A percentile compares a stretch with the other conserved stretches of the same genome.
These are phyloP conservation scores for Acrobeloides nanus DNA, from an alignment of 2,888 invertebrate genomes.

Conservation along the genomic window DNA sequence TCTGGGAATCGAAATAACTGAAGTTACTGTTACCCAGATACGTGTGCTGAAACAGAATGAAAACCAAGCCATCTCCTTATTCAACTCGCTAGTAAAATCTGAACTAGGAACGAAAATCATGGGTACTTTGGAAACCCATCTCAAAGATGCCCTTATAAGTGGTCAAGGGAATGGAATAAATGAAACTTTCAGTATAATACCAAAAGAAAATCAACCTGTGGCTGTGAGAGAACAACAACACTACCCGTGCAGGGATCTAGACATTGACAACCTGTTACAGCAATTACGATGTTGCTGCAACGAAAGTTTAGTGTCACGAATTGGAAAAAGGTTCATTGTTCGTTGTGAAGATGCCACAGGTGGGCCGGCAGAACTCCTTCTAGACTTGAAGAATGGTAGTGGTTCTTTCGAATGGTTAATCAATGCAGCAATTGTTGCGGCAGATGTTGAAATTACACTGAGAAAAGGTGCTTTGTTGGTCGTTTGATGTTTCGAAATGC, in stretches of 20 bases:
- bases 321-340: slow-evolving; percentile 22
- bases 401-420: slow-evolving; percentile 12
- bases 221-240: too few species aligned
- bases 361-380: slow-evolving; percentile 11
- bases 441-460: too few species aligned
- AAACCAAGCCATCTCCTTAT: slow-evolving; percentile 32
- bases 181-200: neutral
- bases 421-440: too few species aligned
- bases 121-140: slow-evolving; percentile 8
- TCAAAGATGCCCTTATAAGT: neutral
- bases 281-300: slow-evolving; percentile 23
- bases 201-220: too few species aligned
- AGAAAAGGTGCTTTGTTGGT: too few species aligned
- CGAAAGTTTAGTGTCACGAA: slow-evolving; percentile 17
- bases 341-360: slow-evolving; percentile 15
- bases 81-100: slow-evolving; percentile 14
- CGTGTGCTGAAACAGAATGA: slow-evolving; percentile 42
- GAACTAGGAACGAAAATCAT: slow-evolving; percentile 17
- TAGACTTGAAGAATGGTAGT: slow-evolving; percentile 15
- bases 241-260: too few species aligned
- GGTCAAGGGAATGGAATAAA: too few species aligned
- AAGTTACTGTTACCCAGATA: slow-evolving; percentile 54
- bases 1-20: slow-evolving; percentile 55
- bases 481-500: too few species aligned
- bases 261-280: slow-evolving; percentile 9